Percentiles rank a stretch among this genome's conserved stretches.
Evolutionary conservation across 2,113 vertebrate species (phyloP).

Genomic region (Gallinago media): DNA sequence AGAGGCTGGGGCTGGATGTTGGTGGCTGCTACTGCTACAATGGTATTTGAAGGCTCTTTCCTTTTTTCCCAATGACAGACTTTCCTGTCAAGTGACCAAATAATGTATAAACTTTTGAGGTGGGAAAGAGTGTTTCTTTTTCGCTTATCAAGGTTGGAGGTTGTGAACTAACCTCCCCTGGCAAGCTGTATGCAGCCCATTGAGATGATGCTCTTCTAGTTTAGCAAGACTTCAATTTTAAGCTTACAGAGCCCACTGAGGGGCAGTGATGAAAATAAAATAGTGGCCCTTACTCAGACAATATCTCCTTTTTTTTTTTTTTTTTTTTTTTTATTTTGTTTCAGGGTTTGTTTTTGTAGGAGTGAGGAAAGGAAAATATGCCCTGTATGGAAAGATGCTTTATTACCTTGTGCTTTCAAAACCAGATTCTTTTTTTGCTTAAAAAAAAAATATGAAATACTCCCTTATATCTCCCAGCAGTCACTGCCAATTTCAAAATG

Average conservation of each 20-base stretch:
- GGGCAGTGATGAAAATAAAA: not conserved
- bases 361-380: not conserved
- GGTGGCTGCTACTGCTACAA: not conserved
- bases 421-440: not conserved
- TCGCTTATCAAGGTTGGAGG: not conserved
- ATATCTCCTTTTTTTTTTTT: not conserved
- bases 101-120: not conserved
- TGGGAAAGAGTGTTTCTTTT: not conserved
- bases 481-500: not conserved
- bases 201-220: not conserved
- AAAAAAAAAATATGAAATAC: not conserved
- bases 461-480: not conserved
- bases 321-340: not conserved
- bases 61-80: not conserved
- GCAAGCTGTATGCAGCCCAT: not conserved
- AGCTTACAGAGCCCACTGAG: not conserved
- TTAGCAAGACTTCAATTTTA: not conserved
- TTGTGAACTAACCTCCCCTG: not conserved
- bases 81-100: not conserved
- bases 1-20: not conserved
- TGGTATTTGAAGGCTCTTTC: not conserved
- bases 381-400: not conserved
- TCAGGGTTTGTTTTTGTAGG: not conserved
- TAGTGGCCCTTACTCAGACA: not conserved
- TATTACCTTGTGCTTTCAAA: slow-evolving; percentile 9